Base-by-base conservation (phyloP, 2,797 vertebrate species). In the Bryconaethiops microstoma region DNA sequence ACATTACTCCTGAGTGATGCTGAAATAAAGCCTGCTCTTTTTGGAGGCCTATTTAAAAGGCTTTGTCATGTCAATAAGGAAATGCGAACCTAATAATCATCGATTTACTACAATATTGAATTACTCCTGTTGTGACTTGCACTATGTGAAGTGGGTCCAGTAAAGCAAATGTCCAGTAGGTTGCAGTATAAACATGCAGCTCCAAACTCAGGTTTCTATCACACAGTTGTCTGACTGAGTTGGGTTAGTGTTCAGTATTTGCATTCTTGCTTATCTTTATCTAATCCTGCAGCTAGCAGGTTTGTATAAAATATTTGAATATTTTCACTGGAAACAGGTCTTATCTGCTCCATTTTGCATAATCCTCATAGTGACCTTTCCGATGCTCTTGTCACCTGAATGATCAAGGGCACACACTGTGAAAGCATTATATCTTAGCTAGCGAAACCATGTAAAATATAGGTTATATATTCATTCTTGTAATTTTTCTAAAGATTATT, bases 261-360 rank as follows among this genome's bases (percentile, higher is more conserved):
- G 69, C 14, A 35, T 55, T 10, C 7, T 19, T 42, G 17, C 17
- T 21, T 7, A 19, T 19, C 29, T 39, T 40, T 40, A 40, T 59
- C 71, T 59, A 9, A 40, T 40, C 19, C 0, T n/a, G 42, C 48
- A 29, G 78, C 64, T 10, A 21, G 0, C 35, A 29, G 45, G 40
- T 63, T 48, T n/a, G n/a, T n/a, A n/a, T n/a, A n/a, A n/a, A 17
- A 42, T 21, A 62, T 70, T 71, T 45, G 55, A 67, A 80, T 85
- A 81, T 77, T 68, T 55, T 48, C 23, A 70, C 70, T 78, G 59
- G 42, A 76, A 70, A 72, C 25, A 80, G 16, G 25, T 45, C 72
- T 39, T 69, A 57, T 77, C 50, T 68, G 42, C 48, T 21, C 42
- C 63, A n/a, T 23, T 29, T 45, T 73, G 40, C 48, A 48, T 80